A percentile compares a stretch with the other conserved stretches of the same genome.
phyloP scores from a whole-genome alignment of 2,888 invertebrate genomes.

The Sinodicranocentrus sp. region DNA sequence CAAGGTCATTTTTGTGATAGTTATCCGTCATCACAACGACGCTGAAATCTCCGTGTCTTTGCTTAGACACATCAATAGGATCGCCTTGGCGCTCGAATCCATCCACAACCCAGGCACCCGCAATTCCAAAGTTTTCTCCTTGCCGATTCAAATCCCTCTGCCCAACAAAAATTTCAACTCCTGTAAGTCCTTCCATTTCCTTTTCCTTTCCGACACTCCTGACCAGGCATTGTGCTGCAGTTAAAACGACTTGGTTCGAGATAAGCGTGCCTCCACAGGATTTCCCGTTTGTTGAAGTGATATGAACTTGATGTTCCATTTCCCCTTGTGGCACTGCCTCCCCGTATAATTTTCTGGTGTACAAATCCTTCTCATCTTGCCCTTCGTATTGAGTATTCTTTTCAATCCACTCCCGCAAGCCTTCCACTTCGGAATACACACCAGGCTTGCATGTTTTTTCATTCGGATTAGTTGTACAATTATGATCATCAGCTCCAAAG shows the following conservation, averaged over 20 bases:
- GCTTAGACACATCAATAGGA: too few relatives aligned
- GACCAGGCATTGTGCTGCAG: conserved; percentile 31
- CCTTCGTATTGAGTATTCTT: conserved; percentile 12
- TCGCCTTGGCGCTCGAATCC: too few relatives aligned
- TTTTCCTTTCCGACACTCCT: background rate
- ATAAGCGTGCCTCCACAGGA: conserved; percentile 34
- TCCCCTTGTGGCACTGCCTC: background rate
- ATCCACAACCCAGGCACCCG: too few relatives aligned
- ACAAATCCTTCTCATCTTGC: conserved; percentile 2
- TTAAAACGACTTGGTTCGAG: background rate
- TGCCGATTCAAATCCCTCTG: background rate
- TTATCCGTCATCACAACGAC: background rate
- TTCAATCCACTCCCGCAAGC: conserved; percentile 19
- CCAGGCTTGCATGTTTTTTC: conserved; percentile 24
- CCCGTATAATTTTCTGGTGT: background rate
- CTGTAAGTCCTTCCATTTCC: background rate
- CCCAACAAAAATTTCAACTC: background rate
- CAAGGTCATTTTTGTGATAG: conserved; percentile 9
- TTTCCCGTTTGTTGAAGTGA: background rate
- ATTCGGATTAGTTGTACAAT: background rate
- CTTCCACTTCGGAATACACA: conserved; percentile 18
- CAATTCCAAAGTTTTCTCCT: background rate
- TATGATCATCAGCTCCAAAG: conserved; percentile 22
- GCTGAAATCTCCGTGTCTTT: too few relatives aligned
- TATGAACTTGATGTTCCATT: conserved; percentile 4